Evolutionary conservation across 2,888 invertebrate species (phyloP), one percentile per base, ranked within the genome.

Genomic region (Trissoscelio sp.): DNA sequence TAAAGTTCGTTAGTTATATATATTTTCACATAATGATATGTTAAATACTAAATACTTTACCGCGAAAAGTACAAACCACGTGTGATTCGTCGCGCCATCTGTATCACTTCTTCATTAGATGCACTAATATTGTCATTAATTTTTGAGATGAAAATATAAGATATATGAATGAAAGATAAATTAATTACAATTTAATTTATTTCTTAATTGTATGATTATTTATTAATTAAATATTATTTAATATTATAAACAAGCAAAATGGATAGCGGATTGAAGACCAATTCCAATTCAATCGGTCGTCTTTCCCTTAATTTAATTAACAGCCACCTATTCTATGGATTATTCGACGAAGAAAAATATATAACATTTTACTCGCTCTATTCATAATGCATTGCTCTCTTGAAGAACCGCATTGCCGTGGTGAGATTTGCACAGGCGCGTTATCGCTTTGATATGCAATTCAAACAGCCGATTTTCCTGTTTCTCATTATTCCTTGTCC

Each of bases 301-400:
- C 39, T 44, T 66, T 66, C 3, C 7, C 57, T 60, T 58, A 72
- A 60, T 72, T 58, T 24, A 60, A 72, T 60, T 46, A 72, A 72
- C 58, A 37, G 51, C 39, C 34, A 46, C 44, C 12, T 18, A 57
- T 57, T 51, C 72, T 72, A 72, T 72, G 42, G 60, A 72, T 72
- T 72, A 72, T 53, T 60, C 20, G 62, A 72, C 48, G 20, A 60
- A 53, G 64, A 74, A 74, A 74, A 66, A 66, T 74, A n/a, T n/a
- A 22, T 48, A 74, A 66, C 77, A 67, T 44, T 77, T 62, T 22
- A 22, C 60, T 77, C 77, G 60, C 53, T 67, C 67, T 67, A 39
- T 69, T 67, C 62, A 77, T 70, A 69, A 77, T 77, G 62, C 77
- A 46, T 69, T 77, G 62, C 69, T 77, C 77, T 77, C 55, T 53